Evolutionary conservation across 2,113 vertebrate genomes (phyloP).

Genomic region (Syngnathus scovelli): DNA sequence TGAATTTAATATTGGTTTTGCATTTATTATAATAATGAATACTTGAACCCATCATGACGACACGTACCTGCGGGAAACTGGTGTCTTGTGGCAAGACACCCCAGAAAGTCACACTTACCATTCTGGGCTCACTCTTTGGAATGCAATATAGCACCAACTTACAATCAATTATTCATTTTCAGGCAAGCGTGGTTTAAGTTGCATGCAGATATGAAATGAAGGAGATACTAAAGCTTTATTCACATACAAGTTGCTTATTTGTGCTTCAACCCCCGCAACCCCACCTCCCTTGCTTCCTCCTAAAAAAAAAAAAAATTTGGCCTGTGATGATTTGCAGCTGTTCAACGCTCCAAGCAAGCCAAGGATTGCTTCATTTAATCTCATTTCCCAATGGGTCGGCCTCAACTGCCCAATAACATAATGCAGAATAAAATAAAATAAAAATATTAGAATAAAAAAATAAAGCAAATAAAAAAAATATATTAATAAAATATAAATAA

Average conservation of each 20-base stretch:
- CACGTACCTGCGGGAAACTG: conserved; percentile 21
- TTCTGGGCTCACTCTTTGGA: conserved; percentile 27
- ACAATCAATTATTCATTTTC: conserved; percentile 19
- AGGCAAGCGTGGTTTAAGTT: conserved; percentile 8
- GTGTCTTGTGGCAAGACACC: conserved; percentile 29
- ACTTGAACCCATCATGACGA: conserved; percentile 8
- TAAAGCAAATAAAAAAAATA: too few species aligned
- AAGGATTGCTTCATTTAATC: background rate
- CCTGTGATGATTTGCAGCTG: conserved; percentile 1
- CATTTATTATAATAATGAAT: background rate
- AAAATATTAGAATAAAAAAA: background rate
- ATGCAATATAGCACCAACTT: conserved; percentile 27
- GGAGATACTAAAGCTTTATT: background rate
- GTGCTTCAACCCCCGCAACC: background rate
- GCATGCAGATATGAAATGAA: background rate
- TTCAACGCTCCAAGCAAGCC: background rate
- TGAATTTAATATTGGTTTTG: background rate
- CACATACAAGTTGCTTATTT: background rate
- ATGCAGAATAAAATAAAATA: background rate
- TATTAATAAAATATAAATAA: background rate
- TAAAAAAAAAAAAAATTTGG: background rate
- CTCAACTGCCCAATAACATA: background rate
- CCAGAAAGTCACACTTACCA: conserved; percentile 35
- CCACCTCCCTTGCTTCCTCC: background rate
- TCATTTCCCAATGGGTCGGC: background rate